Base-by-base conservation (phyloP, 1,140 invertebrate species). In the Drosophila miranda region DNA sequence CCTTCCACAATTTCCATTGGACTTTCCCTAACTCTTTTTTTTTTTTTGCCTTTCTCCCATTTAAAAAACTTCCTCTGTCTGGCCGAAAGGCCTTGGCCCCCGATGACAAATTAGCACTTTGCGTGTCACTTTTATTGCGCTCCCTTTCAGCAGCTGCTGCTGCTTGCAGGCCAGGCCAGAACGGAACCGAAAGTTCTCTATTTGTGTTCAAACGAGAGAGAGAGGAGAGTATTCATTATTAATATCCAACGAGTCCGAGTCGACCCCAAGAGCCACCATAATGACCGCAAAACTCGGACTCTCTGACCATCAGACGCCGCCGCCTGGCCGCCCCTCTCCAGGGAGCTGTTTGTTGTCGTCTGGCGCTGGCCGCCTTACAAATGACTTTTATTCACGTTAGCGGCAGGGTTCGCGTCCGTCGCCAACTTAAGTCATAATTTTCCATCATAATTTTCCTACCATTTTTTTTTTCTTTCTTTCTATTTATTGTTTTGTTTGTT, bases 351-450 rank as follows among this genome's bases (percentile, higher is more conserved):
- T 63, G 45, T 26, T 57, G 63, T 48, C 59, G 63, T 53, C 63
- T 67, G 62, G 45, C 3, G 30, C 14, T 26, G 9, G 44, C 48
- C 26, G 52, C 44, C 61, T 80, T 79, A 80, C 71, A 80, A 80
- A 80, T 80, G 77, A 79, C 76, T 79, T 79, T 79, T 48, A 60
- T 70, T 80, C 76, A 79, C 76, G 77, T 79, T 71, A 80, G 64
- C 70, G 34, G 34, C 34, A 11, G 34, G 3, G 9, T 38, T 9
- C 11, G 34, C 9, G 34, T 38, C 11, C 34, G 48, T 69, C 48
- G 60, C 60, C 57, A 72, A 62, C 76, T 79, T 51, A 75, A 75
- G 76, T 79, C 77, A 75, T 80, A 80, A 80, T 80, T 80, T 80
- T 80, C 77, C 71, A 80, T 76, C 63, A 76, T 76, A 63, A 74